phyloP scores from a whole-genome alignment of 2,113 vertebrate species.

The Sterrhoptilus dennistouni region DNA sequence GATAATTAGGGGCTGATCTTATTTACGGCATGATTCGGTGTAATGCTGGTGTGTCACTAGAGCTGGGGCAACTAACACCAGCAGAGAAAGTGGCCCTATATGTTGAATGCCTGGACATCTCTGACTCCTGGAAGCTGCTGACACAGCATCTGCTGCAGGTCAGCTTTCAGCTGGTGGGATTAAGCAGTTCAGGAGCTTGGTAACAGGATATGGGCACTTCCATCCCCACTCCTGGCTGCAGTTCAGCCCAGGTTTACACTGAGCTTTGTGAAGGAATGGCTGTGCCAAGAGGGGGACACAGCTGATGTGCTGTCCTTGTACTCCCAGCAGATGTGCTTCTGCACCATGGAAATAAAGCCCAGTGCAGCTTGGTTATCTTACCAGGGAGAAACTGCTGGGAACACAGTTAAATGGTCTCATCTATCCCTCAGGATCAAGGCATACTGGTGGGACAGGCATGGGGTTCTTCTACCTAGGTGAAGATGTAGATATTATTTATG shows the following conservation, averaged over 20 bases:
- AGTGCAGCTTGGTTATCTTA: not conserved
- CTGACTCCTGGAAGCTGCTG: not conserved
- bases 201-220: not conserved
- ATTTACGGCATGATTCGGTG: not conserved
- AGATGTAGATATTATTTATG: not conserved
- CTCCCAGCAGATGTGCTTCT: not conserved
- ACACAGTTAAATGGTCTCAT: not conserved
- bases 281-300: not conserved
- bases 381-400: not conserved
- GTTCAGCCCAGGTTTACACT: not conserved
- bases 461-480: accelerated
- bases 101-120: not conserved
- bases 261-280: not conserved
- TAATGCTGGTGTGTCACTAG: not conserved
- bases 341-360: not conserved
- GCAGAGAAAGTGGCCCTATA: not conserved
- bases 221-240: not conserved
- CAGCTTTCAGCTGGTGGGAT: constrained; percentile 51
- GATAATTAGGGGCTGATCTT: not conserved
- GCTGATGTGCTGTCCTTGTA: not conserved
- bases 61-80: not conserved
- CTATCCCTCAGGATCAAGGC: not conserved
- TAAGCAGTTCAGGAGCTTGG: constrained; percentile 9
- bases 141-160: constrained; percentile 1
- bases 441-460: not conserved